Conservation (phyloP, 2,888 invertebrate genomes). For the Polyommatus icarus region DNA sequence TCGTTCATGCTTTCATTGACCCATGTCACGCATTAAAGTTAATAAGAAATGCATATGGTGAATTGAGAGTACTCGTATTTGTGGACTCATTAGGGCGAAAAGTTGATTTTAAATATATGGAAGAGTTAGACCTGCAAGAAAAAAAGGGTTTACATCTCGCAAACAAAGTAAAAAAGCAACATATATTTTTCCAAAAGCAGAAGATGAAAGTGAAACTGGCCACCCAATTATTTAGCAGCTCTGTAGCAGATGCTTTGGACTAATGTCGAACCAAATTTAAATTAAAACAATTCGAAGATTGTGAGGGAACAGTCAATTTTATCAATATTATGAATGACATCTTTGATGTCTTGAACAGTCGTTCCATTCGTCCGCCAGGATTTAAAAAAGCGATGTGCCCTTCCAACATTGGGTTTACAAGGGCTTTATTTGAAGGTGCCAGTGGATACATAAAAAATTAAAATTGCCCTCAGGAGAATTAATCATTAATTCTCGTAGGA, state of each 20-base stretch:
- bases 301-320: background rate
- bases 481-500: too few species aligned
- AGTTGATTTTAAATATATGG: too few species aligned
- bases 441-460: slow-evolving; percentile 29
- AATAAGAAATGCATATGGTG: too few species aligned
- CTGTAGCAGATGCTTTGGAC: slow-evolving; percentile 12
- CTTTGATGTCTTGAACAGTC: slow-evolving; percentile 15
- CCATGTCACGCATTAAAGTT: too few species aligned
- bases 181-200: slow-evolving; percentile 19
- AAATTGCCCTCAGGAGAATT: slow-evolving; percentile 24
- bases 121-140: too few species aligned
- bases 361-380: slow-evolving; percentile 18
- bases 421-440: slow-evolving; percentile 25
- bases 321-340: slow-evolving; percentile 17
- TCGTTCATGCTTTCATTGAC: too few species aligned
- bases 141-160: too few species aligned
- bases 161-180: too few species aligned
- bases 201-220: slow-evolving; percentile 23
- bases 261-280: background rate
- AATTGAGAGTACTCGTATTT: too few species aligned
- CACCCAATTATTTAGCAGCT: background rate
- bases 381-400: slow-evolving; percentile 23
- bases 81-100: too few species aligned
- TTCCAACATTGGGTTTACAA: slow-evolving; percentile 20
- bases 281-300: background rate